Percentiles rank a stretch among this genome's conserved stretches.
Evolutionary conservation across 2,113 vertebrate genomes (phyloP).

Genomic region (Ceyx cyanopectus): DNA sequence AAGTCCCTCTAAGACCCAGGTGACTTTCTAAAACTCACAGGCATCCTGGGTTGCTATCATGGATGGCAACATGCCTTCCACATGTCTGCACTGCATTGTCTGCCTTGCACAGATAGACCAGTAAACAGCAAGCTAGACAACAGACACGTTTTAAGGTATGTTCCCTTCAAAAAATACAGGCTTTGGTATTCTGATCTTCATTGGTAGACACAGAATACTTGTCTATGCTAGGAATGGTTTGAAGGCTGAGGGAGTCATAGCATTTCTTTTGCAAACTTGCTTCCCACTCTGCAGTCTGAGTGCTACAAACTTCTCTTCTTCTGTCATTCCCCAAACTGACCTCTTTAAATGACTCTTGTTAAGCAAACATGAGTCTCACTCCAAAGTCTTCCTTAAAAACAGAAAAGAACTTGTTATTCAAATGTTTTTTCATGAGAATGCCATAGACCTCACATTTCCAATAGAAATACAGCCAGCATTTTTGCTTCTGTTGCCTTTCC

Average conservation of each 20-base stretch:
- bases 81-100: fast-evolving
- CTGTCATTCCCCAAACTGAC: neutral
- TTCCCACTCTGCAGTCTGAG: neutral
- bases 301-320: neutral
- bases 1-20: neutral
- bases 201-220: neutral
- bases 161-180: neutral
- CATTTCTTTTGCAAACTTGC: neutral
- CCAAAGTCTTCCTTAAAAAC: neutral
- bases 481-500: neutral
- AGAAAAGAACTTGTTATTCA: neutral
- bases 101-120: neutral
- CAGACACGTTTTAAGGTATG: neutral
- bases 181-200: neutral
- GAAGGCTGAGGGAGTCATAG: fast-evolving
- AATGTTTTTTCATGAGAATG: neutral
- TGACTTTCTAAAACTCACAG: neutral
- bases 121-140: fast-evolving
- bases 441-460: neutral
- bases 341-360: neutral
- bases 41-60: neutral
- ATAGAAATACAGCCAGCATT: neutral
- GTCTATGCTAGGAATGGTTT: neutral
- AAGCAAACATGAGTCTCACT: neutral
- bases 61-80: neutral